Conservation (phyloP, 2,113 vertebrate genomes). For the Salvelinus namaycush region DNA sequence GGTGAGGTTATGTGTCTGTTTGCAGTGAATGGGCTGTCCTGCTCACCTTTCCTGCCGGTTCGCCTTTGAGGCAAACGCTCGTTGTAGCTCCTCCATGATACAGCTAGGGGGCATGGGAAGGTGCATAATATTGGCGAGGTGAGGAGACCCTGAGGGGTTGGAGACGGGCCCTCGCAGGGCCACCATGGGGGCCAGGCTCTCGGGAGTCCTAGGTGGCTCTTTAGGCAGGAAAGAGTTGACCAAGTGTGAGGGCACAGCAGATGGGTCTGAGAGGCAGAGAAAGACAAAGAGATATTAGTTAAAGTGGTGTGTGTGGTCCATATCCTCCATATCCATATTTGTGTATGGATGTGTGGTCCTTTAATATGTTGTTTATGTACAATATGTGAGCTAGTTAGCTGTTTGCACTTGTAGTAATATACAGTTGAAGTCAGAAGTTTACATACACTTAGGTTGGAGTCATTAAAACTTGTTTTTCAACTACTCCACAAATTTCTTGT, state of each 20-base stretch:
- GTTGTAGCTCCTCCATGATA: slow-evolving; percentile 96
- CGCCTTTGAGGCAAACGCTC: slow-evolving; percentile 94
- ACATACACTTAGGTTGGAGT: no score
- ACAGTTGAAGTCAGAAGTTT: no score
- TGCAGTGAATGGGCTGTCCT: background rate
- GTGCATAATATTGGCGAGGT: slow-evolving; percentile 85
- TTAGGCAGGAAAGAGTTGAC: slow-evolving; percentile 77
- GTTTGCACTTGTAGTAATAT: no score
- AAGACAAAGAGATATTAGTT: background rate
- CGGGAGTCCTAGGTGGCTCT: slow-evolving; percentile 79
- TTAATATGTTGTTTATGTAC: background rate
- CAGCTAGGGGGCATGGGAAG: slow-evolving; percentile 93
- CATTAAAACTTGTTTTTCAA: no score
- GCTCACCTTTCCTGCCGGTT: slow-evolving; percentile 87
- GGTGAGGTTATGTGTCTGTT: background rate
- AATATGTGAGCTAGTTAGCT: no score
- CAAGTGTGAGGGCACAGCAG: slow-evolving; percentile 71
- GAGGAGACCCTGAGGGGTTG: slow-evolving; percentile 86
- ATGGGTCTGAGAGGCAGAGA: slow-evolving; percentile 75
- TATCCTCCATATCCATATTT: background rate
- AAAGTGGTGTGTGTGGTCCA: background rate
- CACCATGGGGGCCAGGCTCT: slow-evolving; percentile 66
- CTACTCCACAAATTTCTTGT: no score
- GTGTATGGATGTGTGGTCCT: slow-evolving; percentile 1
- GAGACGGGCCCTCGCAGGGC: slow-evolving; percentile 79